Evolutionary conservation across 2,113 vertebrate species (phyloP).

Genomic region (Dendropsophus ebraccatus): DNA sequence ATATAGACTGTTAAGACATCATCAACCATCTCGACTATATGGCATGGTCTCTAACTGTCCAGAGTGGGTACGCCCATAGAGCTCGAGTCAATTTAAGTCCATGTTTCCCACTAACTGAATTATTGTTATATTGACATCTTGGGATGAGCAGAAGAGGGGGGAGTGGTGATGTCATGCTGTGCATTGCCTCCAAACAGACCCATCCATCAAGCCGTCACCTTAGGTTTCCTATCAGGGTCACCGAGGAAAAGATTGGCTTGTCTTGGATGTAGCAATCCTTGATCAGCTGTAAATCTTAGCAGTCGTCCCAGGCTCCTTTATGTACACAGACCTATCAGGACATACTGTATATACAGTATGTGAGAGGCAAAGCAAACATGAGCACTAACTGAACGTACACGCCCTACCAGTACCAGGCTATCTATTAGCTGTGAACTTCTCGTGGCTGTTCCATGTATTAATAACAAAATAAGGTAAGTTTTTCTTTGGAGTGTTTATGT

Average conservation of each 20-base stretch:
- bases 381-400: constrained; percentile 71
- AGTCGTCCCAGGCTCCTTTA: constrained; percentile 69
- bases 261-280: constrained; percentile 69
- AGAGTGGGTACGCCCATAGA: neutral
- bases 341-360: constrained; percentile 46
- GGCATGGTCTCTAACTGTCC: neutral
- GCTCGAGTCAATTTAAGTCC: neutral
- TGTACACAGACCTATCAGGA: constrained; percentile 62
- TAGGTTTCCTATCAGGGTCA: constrained; percentile 73
- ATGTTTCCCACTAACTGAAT: constrained; percentile 29
- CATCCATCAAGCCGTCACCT: constrained; percentile 78
- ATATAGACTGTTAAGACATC: neutral
- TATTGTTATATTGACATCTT: constrained; percentile 59
- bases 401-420: constrained; percentile 64
- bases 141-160: constrained; percentile 62
- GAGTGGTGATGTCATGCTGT: constrained; percentile 70
- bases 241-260: constrained; percentile 70
- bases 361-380: constrained; percentile 45
- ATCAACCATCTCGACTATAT: neutral
- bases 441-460: constrained; percentile 11
- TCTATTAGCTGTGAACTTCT: constrained; percentile 67
- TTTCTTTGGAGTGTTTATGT: constrained; percentile 50
- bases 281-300: constrained; percentile 70
- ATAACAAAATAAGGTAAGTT: constrained; percentile 67
- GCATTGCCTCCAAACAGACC: constrained; percentile 70